Base-by-base conservation (phyloP, 2,888 invertebrate species). In the Clitarchus hookeri region DNA sequence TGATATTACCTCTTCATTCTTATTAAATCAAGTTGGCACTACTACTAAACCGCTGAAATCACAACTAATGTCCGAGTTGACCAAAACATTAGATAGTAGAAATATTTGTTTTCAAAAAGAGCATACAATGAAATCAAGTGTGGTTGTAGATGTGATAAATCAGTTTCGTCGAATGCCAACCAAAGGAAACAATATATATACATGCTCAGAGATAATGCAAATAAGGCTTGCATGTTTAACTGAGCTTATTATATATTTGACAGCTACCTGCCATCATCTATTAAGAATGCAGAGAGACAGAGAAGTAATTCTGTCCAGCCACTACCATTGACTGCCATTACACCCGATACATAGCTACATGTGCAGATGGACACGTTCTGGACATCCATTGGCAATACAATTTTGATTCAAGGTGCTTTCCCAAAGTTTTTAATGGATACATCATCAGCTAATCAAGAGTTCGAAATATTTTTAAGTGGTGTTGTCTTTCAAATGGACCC, bases 111-210 rank as follows among this genome's bases (percentile, higher is more conserved):
- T 79, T n/a, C 79, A 79, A 79, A 79, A 79, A n/a, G 79, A 79
- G 25, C 13, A 79, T 13, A 79, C 78, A 12, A 23, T 77, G 79
- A 79, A 16, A n/a, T n/a, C 79, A 25, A 79, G 13, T n/a, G 79
- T 79, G 79, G 79, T 79, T 79, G 79, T 79, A 26, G 27, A 79
- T 79, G 79, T 12, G 13, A 79, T n/a, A n/a, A 79, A 79, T 79
- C 25, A 79, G 79, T 79, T 78, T 78, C 27, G 79, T 26, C 12
- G 25, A 27, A 26, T 0, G 79, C 25, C 79, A n/a, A 11, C 27
- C 12, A 79, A 79, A n/a, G 79, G 13, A 79, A 79, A 16, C 13
- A 23, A 79, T 13, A n/a, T 27, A 79, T 48, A n/a, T 79, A 19
- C 27, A n/a, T 79, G 27, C 27, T 79, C 13, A 12, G 27, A 25